Evolutionary conservation across 2,888 invertebrate genomes (phyloP).

Genomic region (Athalia rosae): DNA sequence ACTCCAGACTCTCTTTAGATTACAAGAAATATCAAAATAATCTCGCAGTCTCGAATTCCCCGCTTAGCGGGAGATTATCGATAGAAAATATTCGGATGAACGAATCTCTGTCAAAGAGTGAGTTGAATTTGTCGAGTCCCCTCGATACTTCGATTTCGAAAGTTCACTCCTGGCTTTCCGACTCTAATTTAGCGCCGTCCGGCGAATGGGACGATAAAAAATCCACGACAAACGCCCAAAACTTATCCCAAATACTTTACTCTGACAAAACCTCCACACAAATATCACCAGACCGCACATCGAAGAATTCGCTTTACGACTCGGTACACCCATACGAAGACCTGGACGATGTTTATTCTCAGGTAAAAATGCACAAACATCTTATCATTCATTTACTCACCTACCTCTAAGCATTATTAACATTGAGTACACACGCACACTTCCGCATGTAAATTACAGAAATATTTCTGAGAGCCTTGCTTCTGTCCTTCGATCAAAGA

Average conservation of each 20-base stretch:
- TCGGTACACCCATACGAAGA: constrained; percentile 50
- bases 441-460: background rate
- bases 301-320: constrained; percentile 47
- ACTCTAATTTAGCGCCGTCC: constrained; percentile 48
- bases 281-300: constrained; percentile 42
- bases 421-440: background rate
- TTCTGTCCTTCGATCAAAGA: background rate
- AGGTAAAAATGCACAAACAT: constrained; percentile 41
- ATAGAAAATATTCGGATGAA: constrained; percentile 33
- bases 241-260: constrained; percentile 26
- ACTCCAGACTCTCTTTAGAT: constrained; percentile 59
- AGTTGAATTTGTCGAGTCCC: constrained; percentile 51
- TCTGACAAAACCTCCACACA: constrained; percentile 33
- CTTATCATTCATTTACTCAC: constrained; percentile 1
- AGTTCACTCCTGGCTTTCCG: constrained; percentile 56
- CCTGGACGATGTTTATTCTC: constrained; percentile 49
- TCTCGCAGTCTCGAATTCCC: constrained; percentile 26
- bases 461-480: background rate
- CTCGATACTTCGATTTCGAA: constrained; percentile 52
- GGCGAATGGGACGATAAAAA: constrained; percentile 15
- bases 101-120: constrained; percentile 54
- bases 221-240: constrained; percentile 22
- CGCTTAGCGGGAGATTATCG: constrained; percentile 23
- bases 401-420: background rate
- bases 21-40: constrained; percentile 50